Evolutionary conservation across 2,888 invertebrate species (phyloP).

Genomic region (Limnephilus lunatus): DNA sequence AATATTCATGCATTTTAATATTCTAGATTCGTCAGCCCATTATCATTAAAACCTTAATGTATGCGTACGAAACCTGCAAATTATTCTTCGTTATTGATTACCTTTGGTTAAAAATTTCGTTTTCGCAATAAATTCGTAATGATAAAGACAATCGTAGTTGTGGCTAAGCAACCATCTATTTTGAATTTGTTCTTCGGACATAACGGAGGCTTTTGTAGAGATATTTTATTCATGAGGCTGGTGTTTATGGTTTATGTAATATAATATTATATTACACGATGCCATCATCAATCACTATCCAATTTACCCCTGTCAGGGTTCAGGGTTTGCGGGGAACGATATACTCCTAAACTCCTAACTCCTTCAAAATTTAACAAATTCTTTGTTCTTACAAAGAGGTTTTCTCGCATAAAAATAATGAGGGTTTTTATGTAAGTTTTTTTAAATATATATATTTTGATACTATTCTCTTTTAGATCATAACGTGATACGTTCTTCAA

Average conservation of each 20-base stretch:
- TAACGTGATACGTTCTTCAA: not conserved
- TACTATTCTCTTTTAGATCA: not conserved
- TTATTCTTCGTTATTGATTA: too few relatives aligned
- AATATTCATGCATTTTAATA: not conserved
- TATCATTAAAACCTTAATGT: not conserved
- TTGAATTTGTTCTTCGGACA: not conserved
- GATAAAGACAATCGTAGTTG: not conserved
- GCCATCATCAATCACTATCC: slow-evolving; percentile 2
- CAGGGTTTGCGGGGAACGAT: not conserved
- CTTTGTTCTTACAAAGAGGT: not conserved
- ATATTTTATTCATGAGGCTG: not conserved
- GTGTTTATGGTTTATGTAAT: not conserved
- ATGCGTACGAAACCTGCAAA: too few relatives aligned
- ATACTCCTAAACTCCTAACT: not conserved
- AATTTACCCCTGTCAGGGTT: not conserved
- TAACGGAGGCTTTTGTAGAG: not conserved
- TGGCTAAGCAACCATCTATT: not conserved
- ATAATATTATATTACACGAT: not conserved
- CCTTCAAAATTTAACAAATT: not conserved
- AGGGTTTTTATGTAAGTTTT: not conserved
- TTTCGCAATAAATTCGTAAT: not conserved
- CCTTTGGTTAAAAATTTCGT: too few relatives aligned
- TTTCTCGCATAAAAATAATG: not conserved
- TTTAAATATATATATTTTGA: not conserved
- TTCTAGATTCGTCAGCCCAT: not conserved